A percentile compares a stretch with the other conserved stretches of the same genome.
These are phyloP conservation scores for Anastrepha ludens DNA, from an alignment of 1,140 invertebrate genomes.

Conservation along the genomic window DNA sequence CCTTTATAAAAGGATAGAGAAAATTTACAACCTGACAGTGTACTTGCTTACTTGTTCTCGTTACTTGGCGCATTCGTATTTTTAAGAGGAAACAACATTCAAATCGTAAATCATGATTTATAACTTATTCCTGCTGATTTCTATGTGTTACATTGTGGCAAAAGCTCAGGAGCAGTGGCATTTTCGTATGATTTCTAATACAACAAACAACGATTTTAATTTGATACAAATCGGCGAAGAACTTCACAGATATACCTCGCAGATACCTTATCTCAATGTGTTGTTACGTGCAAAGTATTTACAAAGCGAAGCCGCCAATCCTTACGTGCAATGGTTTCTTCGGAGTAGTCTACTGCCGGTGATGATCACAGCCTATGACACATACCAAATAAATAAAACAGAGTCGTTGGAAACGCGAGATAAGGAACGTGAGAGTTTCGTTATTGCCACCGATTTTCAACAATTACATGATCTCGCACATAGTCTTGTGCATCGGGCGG, in stretches of 20 bases:
- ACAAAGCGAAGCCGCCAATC: constrained; percentile 38
- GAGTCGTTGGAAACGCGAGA: neutral
- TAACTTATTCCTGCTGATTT: neutral
- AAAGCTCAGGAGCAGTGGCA: constrained; percentile 17
- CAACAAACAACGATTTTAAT: neutral
- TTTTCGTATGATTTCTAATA: neutral
- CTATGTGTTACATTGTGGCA: neutral
- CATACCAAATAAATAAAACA: neutral
- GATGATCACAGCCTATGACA: constrained; percentile 36
- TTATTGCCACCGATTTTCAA: constrained; percentile 51
- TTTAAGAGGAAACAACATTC: neutral
- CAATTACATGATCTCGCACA: neutral
- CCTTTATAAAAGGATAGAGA: constrained; percentile 18
- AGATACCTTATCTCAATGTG: constrained; percentile 38
- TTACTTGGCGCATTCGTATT: neutral
- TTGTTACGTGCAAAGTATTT: constrained; percentile 27
- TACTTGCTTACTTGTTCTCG: neutral
- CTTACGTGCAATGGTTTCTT: constrained; percentile 56
- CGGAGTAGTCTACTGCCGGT: neutral
- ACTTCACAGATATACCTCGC: neutral
- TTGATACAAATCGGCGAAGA: constrained; percentile 11
- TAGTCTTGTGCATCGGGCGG: constrained; percentile 53
- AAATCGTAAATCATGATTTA: neutral
- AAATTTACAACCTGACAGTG: neutral
- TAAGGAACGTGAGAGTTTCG: constrained; percentile 54